Base-by-base conservation (phyloP, 2,113 vertebrate genomes). In the Coturnix japonica region DNA sequence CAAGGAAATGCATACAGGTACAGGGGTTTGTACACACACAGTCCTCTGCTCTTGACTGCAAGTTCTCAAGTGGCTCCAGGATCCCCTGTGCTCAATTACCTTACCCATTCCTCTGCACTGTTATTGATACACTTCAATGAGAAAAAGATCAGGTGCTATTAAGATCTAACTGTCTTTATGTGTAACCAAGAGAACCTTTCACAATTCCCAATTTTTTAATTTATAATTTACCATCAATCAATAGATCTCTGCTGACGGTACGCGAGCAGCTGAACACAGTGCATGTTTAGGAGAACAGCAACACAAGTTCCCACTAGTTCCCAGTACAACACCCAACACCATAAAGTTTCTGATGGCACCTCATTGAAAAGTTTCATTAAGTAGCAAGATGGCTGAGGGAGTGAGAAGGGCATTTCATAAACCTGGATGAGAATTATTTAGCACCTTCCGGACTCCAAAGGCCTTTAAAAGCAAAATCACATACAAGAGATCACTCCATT, bases 401-500 rank as follows among this genome's bases (percentile, higher is more conserved):
- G 7, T 39, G 23, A 18, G 8, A 8, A 73, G 6, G 14, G 11
- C 6, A 13, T 19, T 53, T 77, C 30, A 65, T 4, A 44, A 49
- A 91, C 60, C 3, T 6, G 8, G 1, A 19, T 37, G 91, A 69
- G 63, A 31, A n/a, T 16, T 28, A 47, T 44, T 89, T 44, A 75
- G 73, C 79, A 79, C 61, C 44, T 86, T 85, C 28, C 16, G 18
- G 61, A 67, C 65, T 44, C 59, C 75, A 46, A 47, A 71, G 30
- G 39, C 59, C 46, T 74, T 83, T 82, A 88, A 77, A 95, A 71
- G 20, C 35, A 69, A 64, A 81, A 41, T 9, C 83, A 33, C 37
- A 7, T 5, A 51, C 4, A 65, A 70, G 53, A 80, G 79, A 83
- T n/a, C 73, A 14, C 39, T 56, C 65, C 3, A 54, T 56, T 65